Conservation (phyloP, 2,797 vertebrate species). For the Halcyon smyrnensis region DNA sequence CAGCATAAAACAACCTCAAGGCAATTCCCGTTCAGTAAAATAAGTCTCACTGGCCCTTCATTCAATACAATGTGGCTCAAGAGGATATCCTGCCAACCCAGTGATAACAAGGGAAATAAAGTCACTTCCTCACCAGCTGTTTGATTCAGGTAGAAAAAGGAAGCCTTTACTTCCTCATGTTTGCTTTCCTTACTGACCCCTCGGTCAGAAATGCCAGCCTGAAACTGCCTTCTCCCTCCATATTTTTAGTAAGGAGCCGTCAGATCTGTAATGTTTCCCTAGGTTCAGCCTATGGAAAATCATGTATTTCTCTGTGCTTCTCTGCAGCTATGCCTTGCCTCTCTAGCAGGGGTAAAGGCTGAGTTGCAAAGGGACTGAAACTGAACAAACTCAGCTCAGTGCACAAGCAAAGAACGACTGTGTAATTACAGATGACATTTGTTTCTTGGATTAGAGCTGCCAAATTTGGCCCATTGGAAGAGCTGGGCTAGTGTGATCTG, state of each 20-base stretch:
- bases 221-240: conserved; percentile 39
- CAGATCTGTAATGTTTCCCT: neutral
- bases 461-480: neutral
- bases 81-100: conserved; percentile 85
- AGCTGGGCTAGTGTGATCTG: neutral
- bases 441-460: conserved; percentile 23
- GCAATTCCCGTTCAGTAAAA: conserved; percentile 66
- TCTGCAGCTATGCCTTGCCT: neutral
- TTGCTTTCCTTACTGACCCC: conserved; percentile 58
- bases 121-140: conserved; percentile 92
- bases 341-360: neutral
- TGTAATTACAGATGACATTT: conserved; percentile 18
- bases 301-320: fast-evolving
- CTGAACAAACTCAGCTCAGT: neutral
- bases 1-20: conserved; percentile 45
- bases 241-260: neutral
- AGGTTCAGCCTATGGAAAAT: neutral
- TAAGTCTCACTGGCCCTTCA: conserved; percentile 71
- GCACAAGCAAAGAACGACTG: neutral
- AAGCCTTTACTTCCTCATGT: conserved; percentile 84
- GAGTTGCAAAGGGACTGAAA: neutral
- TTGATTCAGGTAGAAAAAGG: conserved; percentile 85
- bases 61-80: conserved; percentile 79
- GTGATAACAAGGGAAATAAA: conserved; percentile 82
- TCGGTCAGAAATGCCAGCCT: conserved; percentile 25